phyloP scores from a whole-genome alignment of 1,140 invertebrate species.

The Formica selysi region DNA sequence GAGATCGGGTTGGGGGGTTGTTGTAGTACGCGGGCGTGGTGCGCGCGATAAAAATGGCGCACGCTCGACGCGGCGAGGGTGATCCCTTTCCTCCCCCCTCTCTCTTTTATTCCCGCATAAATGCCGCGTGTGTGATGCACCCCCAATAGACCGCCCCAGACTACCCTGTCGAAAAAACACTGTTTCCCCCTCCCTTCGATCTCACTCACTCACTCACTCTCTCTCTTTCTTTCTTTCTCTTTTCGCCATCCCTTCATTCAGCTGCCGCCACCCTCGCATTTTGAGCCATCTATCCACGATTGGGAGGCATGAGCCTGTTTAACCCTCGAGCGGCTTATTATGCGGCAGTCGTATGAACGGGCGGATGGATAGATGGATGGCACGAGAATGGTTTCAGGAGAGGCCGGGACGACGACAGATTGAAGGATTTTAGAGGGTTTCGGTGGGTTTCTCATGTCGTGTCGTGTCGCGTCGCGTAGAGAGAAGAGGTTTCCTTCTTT shows the following conservation, averaged over 20 bases:
- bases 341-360: slow-evolving; percentile 67
- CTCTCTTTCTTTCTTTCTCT: neutral
- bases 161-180: slow-evolving; percentile 72
- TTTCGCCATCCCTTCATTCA: slow-evolving; percentile 33
- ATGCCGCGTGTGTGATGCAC: slow-evolving; percentile 78
- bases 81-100: neutral
- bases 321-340: slow-evolving; percentile 80
- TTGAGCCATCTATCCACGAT: slow-evolving; percentile 55
- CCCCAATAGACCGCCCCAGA: slow-evolving; percentile 78
- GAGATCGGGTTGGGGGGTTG: slow-evolving; percentile 60
- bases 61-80: slow-evolving; percentile 62
- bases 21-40: slow-evolving; percentile 77
- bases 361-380: slow-evolving; percentile 71
- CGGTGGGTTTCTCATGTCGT: slow-evolving; percentile 41
- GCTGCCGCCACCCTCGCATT: slow-evolving; percentile 52
- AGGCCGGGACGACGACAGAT: slow-evolving; percentile 72
- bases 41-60: slow-evolving; percentile 81
- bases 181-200: slow-evolving; percentile 15
- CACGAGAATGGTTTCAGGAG: slow-evolving; percentile 74
- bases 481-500: slow-evolving; percentile 56
- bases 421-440: slow-evolving; percentile 73
- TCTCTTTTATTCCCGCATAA: slow-evolving; percentile 72
- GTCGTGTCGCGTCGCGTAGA: neutral
- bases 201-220: neutral
- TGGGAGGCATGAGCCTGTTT: slow-evolving; percentile 75